A percentile compares a stretch with the other conserved stretches of the same genome.
phyloP scores from a whole-genome alignment of 2,888 invertebrate genomes.

The Ennomos fuscantarius region DNA sequence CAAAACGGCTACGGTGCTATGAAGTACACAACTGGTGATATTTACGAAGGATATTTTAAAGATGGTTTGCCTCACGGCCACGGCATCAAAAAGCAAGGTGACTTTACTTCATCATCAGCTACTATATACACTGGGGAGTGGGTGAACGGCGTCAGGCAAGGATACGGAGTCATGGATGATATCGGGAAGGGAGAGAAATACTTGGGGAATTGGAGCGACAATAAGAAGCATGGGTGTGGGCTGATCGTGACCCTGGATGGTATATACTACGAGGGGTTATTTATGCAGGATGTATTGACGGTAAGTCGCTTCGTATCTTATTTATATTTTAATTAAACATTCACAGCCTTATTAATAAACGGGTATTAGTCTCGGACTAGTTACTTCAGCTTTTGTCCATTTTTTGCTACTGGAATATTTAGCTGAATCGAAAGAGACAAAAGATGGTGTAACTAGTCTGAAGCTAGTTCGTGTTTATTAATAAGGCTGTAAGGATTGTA shows the following conservation, averaged over 20 bases:
- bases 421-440: too few species aligned
- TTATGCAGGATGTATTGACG: conserved; percentile 91
- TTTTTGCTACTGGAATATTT: too few species aligned
- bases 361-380: too few species aligned
- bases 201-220: conserved; percentile 94
- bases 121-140: conserved; percentile 96
- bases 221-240: conserved; percentile 93
- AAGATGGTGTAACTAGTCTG: too few species aligned
- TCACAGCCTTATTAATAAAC: too few species aligned
- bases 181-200: conserved; percentile 95
- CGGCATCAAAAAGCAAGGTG: conserved; percentile 92
- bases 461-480: too few species aligned
- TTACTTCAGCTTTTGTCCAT: too few species aligned
- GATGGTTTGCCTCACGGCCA: conserved; percentile 94
- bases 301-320: conserved; percentile 70
- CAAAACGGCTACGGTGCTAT: conserved; percentile 93
- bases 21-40: conserved; percentile 90
- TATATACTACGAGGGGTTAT: conserved; percentile 95
- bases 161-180: conserved; percentile 96
- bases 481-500: too few species aligned
- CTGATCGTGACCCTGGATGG: conserved; percentile 95
- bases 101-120: conserved; percentile 89
- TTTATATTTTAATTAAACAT: too few species aligned
- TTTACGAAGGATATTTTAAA: conserved; percentile 94
- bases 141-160: conserved; percentile 90